A percentile compares a stretch with the other conserved stretches of the same genome.
phyloP scores from a whole-genome alignment of 1,140 invertebrate species.

The Drosophila kohkoa region DNA sequence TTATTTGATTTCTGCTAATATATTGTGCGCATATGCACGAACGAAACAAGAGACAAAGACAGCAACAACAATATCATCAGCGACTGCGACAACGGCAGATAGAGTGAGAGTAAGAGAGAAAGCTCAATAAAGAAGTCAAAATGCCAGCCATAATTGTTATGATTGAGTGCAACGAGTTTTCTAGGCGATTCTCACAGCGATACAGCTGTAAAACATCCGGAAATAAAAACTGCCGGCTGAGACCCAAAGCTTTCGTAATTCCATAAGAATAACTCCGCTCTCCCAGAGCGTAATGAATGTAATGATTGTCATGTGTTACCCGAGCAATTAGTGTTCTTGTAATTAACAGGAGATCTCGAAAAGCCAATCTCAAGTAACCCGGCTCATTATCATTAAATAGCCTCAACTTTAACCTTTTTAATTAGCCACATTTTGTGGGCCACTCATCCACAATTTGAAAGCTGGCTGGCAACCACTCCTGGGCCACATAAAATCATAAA shows the following conservation, averaged over 20 bases:
- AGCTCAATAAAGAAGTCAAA: constrained; percentile 40
- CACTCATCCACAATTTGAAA: constrained; percentile 18
- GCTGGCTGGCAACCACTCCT: not conserved
- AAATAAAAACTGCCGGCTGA: not conserved
- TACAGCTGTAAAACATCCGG: not conserved
- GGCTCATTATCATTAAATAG: constrained; percentile 55
- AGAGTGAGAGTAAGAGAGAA: not conserved
- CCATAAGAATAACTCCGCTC: not conserved
- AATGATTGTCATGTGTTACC: constrained; percentile 15
- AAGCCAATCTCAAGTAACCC: constrained; percentile 16
- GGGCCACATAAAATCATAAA: constrained; percentile 46
- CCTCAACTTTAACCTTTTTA: constrained; percentile 81
- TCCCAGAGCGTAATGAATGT: not conserved
- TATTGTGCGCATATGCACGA: constrained; percentile 30
- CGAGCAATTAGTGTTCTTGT: constrained; percentile 60
- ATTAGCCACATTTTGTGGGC: constrained; percentile 58
- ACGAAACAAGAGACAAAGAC: not conserved
- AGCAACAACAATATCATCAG: too few species aligned
- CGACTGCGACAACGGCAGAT: not conserved
- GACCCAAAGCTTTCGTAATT: not conserved
- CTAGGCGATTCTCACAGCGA: not conserved
- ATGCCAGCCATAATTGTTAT: constrained; percentile 48
- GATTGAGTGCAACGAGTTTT: constrained; percentile 32
- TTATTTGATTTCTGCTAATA: constrained; percentile 77
- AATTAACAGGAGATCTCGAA: constrained; percentile 52